Base-by-base conservation (phyloP, 2,113 vertebrate genomes). In the Numida meleagris region DNA sequence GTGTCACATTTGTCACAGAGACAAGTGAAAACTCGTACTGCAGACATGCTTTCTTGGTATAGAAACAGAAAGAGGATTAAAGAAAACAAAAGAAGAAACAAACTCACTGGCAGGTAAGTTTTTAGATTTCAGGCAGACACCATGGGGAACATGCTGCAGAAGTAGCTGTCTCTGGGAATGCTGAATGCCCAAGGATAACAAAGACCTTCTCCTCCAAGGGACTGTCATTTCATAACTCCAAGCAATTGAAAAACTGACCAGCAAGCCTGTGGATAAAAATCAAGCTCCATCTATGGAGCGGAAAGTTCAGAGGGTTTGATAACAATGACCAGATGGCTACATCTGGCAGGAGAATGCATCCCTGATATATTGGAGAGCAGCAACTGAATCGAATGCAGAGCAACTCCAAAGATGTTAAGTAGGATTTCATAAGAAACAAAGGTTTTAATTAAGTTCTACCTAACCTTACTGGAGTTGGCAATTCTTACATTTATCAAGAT, bases 211-310 rank as follows among this genome's bases (percentile, higher is more conserved):
- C 36, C 50, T 82, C 18, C 38, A 84, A 38, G 21, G 18, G 66
- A 14, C 14, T 10, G 23, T 19, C 27, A 84, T 86, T 88, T 84
- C 62, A 79, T 21, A 91, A 73, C 13, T 75, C 15, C 88, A 81
- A 81, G 67, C 24, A 83, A 76, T 10, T 51, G 20, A 94, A n/a
- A 92, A 87, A 68, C 29, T 51, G 34, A 48, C 18, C 38, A 76
- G 27, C 20, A 88, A 79, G 38, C 53, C 34, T 76, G 19, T 31
- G n/a, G 53, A 57, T 40, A 38, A 87, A 74, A 72, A 89, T 48
- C 45, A 78, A 82, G 40, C 3, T 9, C 3, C 15, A 46, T 6
- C 16, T 6, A 61, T 14, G 6, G 5, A 66, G 3, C 29, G 6
- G 27, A 79, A 93, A 59, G 10, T 45, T 46, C 18, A 86, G 74